Evolutionary conservation across 2,797 vertebrate species (phyloP).

Genomic region (Microtus agrestis): DNA sequence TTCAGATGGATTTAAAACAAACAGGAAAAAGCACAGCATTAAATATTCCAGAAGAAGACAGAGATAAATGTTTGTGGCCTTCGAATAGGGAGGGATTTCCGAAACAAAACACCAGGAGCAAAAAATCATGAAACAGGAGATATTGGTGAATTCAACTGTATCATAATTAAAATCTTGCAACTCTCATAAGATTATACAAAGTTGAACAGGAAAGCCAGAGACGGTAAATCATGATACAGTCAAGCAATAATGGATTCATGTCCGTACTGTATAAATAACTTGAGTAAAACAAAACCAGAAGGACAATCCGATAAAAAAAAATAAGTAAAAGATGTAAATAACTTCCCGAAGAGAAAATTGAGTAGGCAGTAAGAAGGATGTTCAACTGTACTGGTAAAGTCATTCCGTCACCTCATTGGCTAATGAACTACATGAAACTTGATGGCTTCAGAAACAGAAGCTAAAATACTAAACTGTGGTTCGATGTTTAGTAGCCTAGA

Average conservation of each 20-base stretch:
- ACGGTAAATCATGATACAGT: neutral
- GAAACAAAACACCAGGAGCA: neutral
- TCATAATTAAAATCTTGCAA: slow-evolving; percentile 24
- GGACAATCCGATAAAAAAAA: neutral
- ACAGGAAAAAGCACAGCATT: neutral
- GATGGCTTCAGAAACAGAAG: neutral
- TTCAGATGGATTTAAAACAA: slow-evolving; percentile 12
- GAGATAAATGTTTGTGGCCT: neutral
- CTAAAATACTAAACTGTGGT: neutral
- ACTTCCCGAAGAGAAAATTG: neutral
- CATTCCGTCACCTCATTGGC: neutral
- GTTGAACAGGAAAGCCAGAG: neutral
- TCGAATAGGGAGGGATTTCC: neutral
- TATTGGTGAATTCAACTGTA: neutral
- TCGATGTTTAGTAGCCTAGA: neutral
- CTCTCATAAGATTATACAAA: neutral
- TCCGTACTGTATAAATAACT: neutral
- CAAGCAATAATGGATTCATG: neutral
- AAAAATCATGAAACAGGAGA: neutral
- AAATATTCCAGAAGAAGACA: slow-evolving; percentile 13
- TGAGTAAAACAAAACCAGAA: neutral
- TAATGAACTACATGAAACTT: neutral
- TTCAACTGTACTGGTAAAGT: neutral
- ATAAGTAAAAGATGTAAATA: neutral
- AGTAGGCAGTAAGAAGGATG: neutral